Percentiles rank a stretch among this genome's conserved stretches.
These are phyloP conservation scores for Cervus canadensis DNA, from an alignment of 2,113 vertebrate species.

Conservation along the genomic window DNA sequence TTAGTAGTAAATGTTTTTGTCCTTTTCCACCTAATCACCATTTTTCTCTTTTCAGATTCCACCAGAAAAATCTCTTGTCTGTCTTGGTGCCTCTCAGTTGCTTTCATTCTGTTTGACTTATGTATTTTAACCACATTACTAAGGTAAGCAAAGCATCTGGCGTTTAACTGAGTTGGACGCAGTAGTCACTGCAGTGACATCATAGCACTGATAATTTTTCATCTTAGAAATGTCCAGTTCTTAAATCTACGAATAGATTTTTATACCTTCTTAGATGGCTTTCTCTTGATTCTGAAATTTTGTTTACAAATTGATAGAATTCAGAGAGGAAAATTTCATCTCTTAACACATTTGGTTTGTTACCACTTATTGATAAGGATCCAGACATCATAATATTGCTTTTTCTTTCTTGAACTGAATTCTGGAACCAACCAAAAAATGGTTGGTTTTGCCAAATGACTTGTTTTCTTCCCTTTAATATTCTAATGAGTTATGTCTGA, in stretches of 20 bases:
- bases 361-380: not conserved
- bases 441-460: not conserved
- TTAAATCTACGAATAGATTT: not conserved
- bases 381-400: not conserved
- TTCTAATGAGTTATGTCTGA: not conserved
- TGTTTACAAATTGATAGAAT: not conserved
- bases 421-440: not conserved
- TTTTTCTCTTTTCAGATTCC: not conserved
- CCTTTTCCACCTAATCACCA: not conserved
- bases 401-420: not conserved
- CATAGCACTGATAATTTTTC: not conserved
- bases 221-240: not conserved
- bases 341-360: constrained; percentile 4
- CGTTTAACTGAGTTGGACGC: not conserved
- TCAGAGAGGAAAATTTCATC: constrained; percentile 9
- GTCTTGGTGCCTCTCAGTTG: not conserved
- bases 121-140: not conserved
- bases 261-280: not conserved
- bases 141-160: not conserved
- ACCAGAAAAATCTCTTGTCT: not conserved
- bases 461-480: not conserved
- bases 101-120: not conserved
- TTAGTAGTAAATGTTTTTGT: not conserved
- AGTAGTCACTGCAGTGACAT: not conserved
- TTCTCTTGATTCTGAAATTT: not conserved